phyloP scores from a whole-genome alignment of 2,113 vertebrate genomes.

The Tor tambroides region DNA sequence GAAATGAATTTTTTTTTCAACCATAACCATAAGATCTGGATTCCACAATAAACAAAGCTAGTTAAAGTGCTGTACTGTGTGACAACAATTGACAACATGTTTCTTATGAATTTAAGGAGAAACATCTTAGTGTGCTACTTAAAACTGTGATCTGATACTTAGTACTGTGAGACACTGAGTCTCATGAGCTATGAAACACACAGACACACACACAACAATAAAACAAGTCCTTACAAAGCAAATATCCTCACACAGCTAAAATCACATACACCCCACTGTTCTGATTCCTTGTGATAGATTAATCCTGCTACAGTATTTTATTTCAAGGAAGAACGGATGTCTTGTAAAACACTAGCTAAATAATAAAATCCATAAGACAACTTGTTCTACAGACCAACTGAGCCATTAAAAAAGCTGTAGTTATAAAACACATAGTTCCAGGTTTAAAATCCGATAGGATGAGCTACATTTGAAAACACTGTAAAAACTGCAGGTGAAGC shows the following conservation, averaged over 20 bases:
- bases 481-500: neutral
- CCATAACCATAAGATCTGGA: neutral
- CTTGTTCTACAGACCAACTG: neutral
- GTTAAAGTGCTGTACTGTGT: too few species aligned
- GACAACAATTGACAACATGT: too few species aligned
- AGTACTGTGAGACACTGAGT: neutral
- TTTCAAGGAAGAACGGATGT: conserved; percentile 1
- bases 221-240: neutral
- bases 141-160: too few species aligned
- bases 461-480: neutral
- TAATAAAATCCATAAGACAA: neutral
- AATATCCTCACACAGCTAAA: neutral
- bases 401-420: neutral
- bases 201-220: neutral
- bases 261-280: neutral
- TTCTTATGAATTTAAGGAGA: too few species aligned
- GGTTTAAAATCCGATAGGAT: neutral
- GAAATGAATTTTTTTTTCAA: neutral
- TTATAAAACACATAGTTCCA: neutral
- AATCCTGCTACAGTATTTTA: neutral
- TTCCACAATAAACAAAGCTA: too few species aligned
- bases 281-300: neutral
- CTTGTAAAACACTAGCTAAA: neutral
- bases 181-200: neutral
- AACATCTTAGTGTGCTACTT: neutral